Evolutionary conservation across 2,113 vertebrate species (phyloP).

Genomic region (Chlorodrepanis virens): DNA sequence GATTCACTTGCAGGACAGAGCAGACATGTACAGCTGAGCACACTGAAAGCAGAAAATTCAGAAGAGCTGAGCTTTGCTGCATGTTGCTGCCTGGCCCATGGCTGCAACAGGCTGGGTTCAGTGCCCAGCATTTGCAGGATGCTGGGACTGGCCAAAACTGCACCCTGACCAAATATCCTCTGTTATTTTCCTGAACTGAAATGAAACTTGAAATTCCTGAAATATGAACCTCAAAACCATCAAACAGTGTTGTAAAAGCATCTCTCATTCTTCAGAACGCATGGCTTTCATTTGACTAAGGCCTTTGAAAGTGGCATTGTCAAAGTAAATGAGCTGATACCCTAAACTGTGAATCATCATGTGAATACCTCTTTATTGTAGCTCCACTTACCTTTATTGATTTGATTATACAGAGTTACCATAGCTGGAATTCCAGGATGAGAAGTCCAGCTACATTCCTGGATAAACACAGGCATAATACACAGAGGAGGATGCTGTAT

Average conservation of each 20-base stretch:
- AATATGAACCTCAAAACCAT: neutral
- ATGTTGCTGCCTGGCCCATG: accelerated
- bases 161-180: neutral
- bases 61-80: neutral
- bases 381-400: neutral
- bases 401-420: neutral
- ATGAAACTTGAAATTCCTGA: neutral
- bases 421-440: neutral
- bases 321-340: neutral
- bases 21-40: neutral
- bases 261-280: neutral
- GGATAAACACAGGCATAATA: neutral
- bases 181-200: neutral
- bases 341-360: neutral
- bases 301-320: neutral
- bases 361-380: neutral
- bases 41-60: neutral
- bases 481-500: neutral
- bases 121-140: neutral
- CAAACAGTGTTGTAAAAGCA: neutral
- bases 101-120: neutral
- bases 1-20: neutral
- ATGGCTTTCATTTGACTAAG: neutral
- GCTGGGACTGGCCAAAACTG: neutral
- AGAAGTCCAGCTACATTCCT: neutral